These are phyloP conservation scores for Phylloscopus trochilus DNA, from an alignment of 2,113 vertebrate species.

Conservation along the genomic window DNA sequence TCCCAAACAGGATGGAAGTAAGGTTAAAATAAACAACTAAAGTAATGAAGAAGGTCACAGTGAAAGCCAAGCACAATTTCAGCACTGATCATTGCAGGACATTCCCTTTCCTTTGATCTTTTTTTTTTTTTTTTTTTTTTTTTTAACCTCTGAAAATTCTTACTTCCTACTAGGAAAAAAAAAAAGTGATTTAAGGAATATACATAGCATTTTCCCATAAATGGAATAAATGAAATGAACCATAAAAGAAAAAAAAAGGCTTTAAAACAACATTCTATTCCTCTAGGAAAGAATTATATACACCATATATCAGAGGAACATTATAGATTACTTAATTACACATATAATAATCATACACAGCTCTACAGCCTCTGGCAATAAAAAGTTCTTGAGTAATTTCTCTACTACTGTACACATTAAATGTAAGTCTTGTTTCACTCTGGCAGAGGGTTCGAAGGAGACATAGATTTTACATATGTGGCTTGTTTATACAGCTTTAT, in stretches of 20 bases:
- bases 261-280: constrained; percentile 8
- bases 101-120: neutral
- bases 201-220: neutral
- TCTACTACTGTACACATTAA: neutral
- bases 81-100: neutral
- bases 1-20: neutral
- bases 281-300: neutral
- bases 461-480: constrained; percentile 16
- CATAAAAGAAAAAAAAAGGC: neutral
- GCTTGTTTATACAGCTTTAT: constrained; percentile 11
- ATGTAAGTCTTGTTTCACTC: neutral
- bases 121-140: neutral
- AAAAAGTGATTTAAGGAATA: neutral
- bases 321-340: constrained; percentile 46
- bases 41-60: constrained; percentile 8
- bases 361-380: neutral
- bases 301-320: neutral
- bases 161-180: neutral
- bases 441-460: neutral
- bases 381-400: constrained; percentile 9
- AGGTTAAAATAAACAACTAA: neutral
- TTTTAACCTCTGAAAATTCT: neutral
- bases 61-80: neutral
- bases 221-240: neutral
- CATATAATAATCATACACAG: neutral